Base-by-base conservation (phyloP, 2,797 vertebrate species). In the Menidia menidia region DNA sequence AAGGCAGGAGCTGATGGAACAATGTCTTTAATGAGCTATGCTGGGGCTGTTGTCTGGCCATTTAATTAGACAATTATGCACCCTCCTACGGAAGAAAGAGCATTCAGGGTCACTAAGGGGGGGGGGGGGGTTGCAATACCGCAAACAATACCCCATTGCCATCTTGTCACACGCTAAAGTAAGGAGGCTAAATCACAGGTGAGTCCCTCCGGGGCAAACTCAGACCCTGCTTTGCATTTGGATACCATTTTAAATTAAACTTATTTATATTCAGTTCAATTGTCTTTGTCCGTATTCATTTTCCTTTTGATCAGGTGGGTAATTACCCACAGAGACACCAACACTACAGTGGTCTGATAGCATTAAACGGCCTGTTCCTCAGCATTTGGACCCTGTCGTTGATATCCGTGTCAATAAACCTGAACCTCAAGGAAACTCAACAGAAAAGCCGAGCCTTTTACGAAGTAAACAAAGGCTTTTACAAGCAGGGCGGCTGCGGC, bases 41-140 rank as follows among this genome's bases (percentile, higher is more conserved):
- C 82, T 60, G 72, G 78, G 80, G 81, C 86, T 88, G 85, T 85
- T 88, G 84, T 86, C 81, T 82, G 84, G 78, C 71, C 64, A 75
- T 92, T 91, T 94, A 93, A 94, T 93, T 92, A 92, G 93, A 90
- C 84, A 91, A 93, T 93, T 93, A 93, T 90, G 86, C 86, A 81
- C 72, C 86, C 87, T 84, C 81, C 75, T 69, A 61, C 65, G 69
- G 89, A 84, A 79, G 74, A 56, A 56, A 76, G 87, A 86, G 82
- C 86, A 83, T 87, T 60, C 58, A 73, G 86, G 89, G 89, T 92
- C 89, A 90, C 62, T 33, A 60, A 82, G 81, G 86, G 82, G 66
- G 64, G 35, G 12, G 45, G 68, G 64, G 6, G 25, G 25, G 25
- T 25, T 25, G 25, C 25, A 1, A 25, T 25, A 25, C 25, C 25